Evolutionary conservation across 2,888 invertebrate species (phyloP).

Genomic region (Panopea generosa): DNA sequence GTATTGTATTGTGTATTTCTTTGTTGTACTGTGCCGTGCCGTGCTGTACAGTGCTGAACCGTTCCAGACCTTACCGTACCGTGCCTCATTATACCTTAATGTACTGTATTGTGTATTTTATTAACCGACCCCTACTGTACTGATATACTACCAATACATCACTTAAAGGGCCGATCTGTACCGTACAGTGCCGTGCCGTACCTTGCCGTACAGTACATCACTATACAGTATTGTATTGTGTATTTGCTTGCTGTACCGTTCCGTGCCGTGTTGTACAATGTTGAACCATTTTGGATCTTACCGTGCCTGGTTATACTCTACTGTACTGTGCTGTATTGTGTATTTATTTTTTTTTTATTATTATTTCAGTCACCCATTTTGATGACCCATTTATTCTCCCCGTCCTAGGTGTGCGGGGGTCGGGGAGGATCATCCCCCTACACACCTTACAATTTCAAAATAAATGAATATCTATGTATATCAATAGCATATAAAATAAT

Average conservation of each 20-base stretch:
- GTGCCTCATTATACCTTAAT: not conserved
- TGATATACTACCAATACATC: too few relatives aligned
- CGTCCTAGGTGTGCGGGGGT: too few relatives aligned
- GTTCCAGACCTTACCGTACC: constrained; percentile 8
- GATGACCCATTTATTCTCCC: too few relatives aligned
- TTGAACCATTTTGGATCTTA: constrained; percentile 20
- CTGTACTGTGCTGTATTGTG: constrained; percentile 4
- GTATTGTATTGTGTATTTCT: constrained; percentile 29
- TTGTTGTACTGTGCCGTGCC: constrained; percentile 35
- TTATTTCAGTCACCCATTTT: too few relatives aligned
- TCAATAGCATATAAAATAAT: too few relatives aligned
- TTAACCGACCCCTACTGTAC: too few relatives aligned
- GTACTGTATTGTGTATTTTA: constrained; percentile 12
- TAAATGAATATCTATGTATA: too few relatives aligned
- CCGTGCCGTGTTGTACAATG: constrained; percentile 21
- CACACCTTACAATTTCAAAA: too few relatives aligned
- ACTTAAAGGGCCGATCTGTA: constrained; percentile 4
- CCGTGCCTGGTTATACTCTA: constrained; percentile 7
- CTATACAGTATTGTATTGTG: constrained; percentile 25
- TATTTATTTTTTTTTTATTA: too few relatives aligned
- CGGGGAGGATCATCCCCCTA: too few relatives aligned
- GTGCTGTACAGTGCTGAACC: constrained; percentile 17
- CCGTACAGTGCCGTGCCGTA: constrained; percentile 9
- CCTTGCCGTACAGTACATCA: constrained; percentile 5
- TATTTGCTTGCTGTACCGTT: constrained; percentile 19